Evolutionary conservation across 2,797 vertebrate genomes (phyloP), one percentile per base, ranked within the genome.

Genomic region (Momotus momota): DNA sequence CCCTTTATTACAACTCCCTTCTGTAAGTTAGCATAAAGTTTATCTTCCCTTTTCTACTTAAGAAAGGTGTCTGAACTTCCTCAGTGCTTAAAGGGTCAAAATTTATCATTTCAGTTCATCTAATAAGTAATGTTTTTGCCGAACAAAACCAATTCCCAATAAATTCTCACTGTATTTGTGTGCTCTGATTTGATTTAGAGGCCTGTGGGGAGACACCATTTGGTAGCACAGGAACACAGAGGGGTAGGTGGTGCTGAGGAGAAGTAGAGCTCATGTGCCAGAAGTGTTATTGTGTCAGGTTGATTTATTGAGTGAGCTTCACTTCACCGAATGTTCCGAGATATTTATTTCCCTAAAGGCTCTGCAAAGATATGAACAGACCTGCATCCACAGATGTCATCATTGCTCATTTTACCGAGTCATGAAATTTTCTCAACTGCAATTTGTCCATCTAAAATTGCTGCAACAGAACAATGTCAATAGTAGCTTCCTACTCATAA

Each of bases 291-390:
- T 99, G 99, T 99, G 99, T 99, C 99, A 99, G 99, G 98, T 99
- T 99, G 99, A 99, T 99, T 99, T 99, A 99, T 99, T 99, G 99
- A 99, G 99, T 99, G 99, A 99, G 99, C 99, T 99, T 99, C 99
- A 99, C 99, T 99, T 99, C 99, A 99, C 99, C 99, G 99, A 99
- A 99, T 99, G 99, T 99, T 99, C 99, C 98, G 98, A 99, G 99
- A 99, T 99, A 99, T 99, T 99, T 99, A 99, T 99, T 99, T 99
- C 99, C 99, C 99, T 99, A 99, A 99, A 99, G 99, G 99, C 99
- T 99, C 98, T 97, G 98, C 99, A 99, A 99, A 99, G 99, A 99
- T 99, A 99, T 99, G 99, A 99, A 99, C 99, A 99, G 99, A 99
- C 99, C 99, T 99, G 99, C 99, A 99, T 99, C 99, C 99, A 99